These are phyloP conservation scores for Ormia ochracea DNA, from an alignment of 2,888 invertebrate genomes.

Conservation along the genomic window DNA sequence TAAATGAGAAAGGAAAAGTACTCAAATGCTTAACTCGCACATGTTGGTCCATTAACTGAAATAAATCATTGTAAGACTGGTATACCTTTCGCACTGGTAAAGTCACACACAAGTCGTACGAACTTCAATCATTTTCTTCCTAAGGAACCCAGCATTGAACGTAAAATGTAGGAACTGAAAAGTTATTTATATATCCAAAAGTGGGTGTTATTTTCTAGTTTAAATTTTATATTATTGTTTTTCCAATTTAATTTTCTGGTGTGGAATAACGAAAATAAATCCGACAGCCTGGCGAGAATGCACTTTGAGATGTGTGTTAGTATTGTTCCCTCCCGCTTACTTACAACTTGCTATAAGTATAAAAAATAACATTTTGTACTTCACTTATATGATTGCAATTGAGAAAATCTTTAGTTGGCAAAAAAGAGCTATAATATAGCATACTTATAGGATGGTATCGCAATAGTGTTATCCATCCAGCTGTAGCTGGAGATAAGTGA, in stretches of 20 bases:
- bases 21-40: not conserved
- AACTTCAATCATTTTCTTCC: no score
- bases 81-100: no score
- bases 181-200: no score
- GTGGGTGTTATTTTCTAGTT: not conserved
- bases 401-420: not conserved
- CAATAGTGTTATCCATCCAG: not conserved
- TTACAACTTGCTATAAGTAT: not conserved
- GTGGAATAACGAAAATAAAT: slow-evolving; percentile 18
- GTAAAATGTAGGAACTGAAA: no score
- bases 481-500: not conserved
- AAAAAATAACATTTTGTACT: slow-evolving; percentile 19
- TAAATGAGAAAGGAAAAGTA: not conserved
- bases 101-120: no score
- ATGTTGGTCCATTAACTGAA: no score
- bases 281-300: not conserved
- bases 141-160: no score
- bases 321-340: not conserved
- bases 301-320: not conserved
- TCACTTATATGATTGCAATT: slow-evolving; percentile 7
- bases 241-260: not conserved
- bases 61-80: not conserved
- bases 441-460: slow-evolving; percentile 30
- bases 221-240: not conserved
- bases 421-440: slow-evolving; percentile 12